Base-by-base conservation (phyloP, 2,797 vertebrate species). In the Cuculus canorus region DNA sequence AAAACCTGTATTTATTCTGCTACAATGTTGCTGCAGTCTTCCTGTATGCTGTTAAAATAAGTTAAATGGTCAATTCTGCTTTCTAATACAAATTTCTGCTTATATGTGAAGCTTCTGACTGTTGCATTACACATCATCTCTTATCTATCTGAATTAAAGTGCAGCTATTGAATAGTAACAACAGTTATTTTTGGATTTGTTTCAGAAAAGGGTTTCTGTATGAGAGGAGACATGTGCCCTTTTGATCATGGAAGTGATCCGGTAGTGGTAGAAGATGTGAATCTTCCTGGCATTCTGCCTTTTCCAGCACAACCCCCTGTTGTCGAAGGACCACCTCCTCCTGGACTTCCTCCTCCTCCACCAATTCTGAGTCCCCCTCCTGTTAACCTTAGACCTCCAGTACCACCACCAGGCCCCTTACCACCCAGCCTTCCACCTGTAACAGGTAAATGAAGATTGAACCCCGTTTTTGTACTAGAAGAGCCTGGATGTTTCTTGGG, bases 181-280 rank as follows among this genome's bases (percentile, higher is more conserved):
- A 17, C 9, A 14, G 0, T 60, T 96, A 11, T 60, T 87, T 76
- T 89, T 54, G 37, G 28, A 54, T 80, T 86, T 93, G 21, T 97
- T 96, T 91, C 97, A 99, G 99, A 99, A 97, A 99, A 99, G 86
- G 99, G 99, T 75, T 99, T 99, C 98, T 99, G 99, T 96, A 99
- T 99, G 99, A 98, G 99, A 92, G 99, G 99, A 47, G 99, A 99
- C 96, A 99, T 99, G 99, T 99, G 99, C 96, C 99, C 99, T 66
- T 99, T 99, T 73, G 99, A 99, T 97, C 99, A 99, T 50, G 99
- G 99, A 95, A 99, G 99, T 17, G 99, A 99, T 97, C 99, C 99
- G 4, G 99, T 99, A 70, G 99, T 99, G 57, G 99, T 99, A 94
- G 99, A 99, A 97, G 99, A 99, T 94, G 99, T 99, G 90, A 99